Evolutionary conservation across 2,888 invertebrate genomes (phyloP), one percentile per base, ranked within the genome.

Genomic region (Lasius platythorax): DNA sequence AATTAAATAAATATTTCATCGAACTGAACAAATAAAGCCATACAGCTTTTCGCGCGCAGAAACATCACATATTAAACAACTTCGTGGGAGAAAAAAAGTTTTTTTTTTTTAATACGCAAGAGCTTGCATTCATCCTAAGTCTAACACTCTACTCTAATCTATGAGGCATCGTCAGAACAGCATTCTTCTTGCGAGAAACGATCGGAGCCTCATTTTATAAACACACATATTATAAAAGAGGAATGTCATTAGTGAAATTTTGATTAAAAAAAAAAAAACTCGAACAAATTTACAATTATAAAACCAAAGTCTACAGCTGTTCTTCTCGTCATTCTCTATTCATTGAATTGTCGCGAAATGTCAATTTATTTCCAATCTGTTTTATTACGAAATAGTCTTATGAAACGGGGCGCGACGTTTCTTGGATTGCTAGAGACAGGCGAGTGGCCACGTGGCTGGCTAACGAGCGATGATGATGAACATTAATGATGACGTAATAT

Each of bases 1-100:
- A 81, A 72, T 72, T 46, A 61, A 81, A 81, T 72, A 46, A 81
- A 66, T 70, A 72, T 61, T 61, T 61, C 61, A 81, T 70, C 72
- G 2, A 70, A 50, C 18, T 58, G 61, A 46, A 81, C 23, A 70
- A 70, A 81, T 72, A 72, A 81, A 81, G 79, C 79, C 58, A 33
- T 70, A 79, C 79, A 79, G 58, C 58, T 37, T 30, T 50, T 33
- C 33, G 40, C 43, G 23, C 33, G 23, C 33, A 33, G 6, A 28
- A n/a, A 28, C 79, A 33, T 70, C 33, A 12, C 70, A 53, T 68
- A 58, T 79, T 30, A 46, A 70, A 37, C 33, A 79, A 61, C 46
- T 81, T 50, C 67, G 23, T 56, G 9, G 15, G 11, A 46, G 40
- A n/a, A n/a, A 78, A 78, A 40, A 23, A 58, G 2, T 8, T 15